Evolutionary conservation across 1,140 invertebrate species (phyloP), one percentile per base, ranked within the genome.

Genomic region (Ylistrum balloti): DNA sequence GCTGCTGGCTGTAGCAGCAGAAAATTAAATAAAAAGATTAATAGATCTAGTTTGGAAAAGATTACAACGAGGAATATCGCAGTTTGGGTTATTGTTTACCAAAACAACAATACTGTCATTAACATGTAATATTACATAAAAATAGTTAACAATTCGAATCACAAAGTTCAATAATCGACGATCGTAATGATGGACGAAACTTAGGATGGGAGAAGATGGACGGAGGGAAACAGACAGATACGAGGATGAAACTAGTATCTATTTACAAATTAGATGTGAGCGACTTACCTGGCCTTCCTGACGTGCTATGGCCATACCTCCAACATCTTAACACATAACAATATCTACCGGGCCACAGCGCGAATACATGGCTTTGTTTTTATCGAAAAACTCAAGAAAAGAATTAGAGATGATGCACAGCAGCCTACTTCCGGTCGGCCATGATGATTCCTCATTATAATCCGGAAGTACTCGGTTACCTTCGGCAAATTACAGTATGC

Each of bases 361-460:
- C 48, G 33, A 45, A 87, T 89, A 90, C 86, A 88, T 33, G 87
- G 86, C 86, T 89, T 87, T 92, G 86, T 90, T 92, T 90, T 91
- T 90, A 28, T 28, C 22, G 20, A n/a, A 74, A 74, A 74, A 74
- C 56, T 74, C 56, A 74, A 74, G 56, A 74, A 74, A 74, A 74
- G 56, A 74, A 74, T 74, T 17, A 28, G 38, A 48, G 41, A 33
- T 32, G 56, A 88, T 89, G 88, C 85, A 35, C 35, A 90, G 32
- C 92, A 89, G 90, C 92, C 93, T 94, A 94, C 92, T 94, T 94
- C 94, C 94, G 94, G 93, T 94, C 89, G 74, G 89, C 92, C 91
- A 93, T 93, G 45, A 91, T 92, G 86, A 86, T 74, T 74, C 56
- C 56, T 74, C 56, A 74, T 92, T 92, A 90, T 33, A 88, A 34